Conservation (phyloP, 2,113 vertebrate species). For the Gadus chalcogrammus region DNA sequence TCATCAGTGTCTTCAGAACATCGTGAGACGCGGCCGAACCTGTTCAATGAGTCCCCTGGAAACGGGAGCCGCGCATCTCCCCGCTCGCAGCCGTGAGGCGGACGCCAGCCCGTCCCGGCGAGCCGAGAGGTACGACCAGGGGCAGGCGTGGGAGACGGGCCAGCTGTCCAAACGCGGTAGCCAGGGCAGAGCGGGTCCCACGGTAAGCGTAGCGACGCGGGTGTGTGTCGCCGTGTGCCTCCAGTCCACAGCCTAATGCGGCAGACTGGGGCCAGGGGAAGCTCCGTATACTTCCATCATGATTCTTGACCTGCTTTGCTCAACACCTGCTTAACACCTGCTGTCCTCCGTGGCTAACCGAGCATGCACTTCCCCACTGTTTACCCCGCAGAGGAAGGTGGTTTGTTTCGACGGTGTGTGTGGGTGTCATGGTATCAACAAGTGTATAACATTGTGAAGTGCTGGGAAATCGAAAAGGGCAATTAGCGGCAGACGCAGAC, state of each 20-base stretch:
- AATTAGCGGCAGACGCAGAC: not conserved
- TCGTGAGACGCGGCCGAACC: conserved; percentile 60
- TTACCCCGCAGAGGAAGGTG: not conserved
- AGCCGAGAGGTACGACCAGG: conserved; percentile 14
- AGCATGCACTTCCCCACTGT: too few species aligned
- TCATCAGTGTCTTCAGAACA: conserved; percentile 58
- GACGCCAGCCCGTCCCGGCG: not conserved
- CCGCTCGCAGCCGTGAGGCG: not conserved
- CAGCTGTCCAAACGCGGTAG: conserved; percentile 20
- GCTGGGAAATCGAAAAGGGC: too few species aligned
- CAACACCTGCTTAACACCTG: not conserved
- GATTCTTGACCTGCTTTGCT: not conserved
- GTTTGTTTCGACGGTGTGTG: not conserved
- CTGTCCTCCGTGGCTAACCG: not conserved
- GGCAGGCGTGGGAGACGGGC: conserved; percentile 31
- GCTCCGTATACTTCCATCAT: not conserved
- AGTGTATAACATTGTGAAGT: too few species aligned
- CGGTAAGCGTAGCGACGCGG: conserved; percentile 58
- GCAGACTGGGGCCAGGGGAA: conserved; percentile 1
- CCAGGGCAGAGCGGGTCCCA: conserved; percentile 34
- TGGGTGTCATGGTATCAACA: too few species aligned
- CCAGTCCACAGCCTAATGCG: conserved; percentile 27
- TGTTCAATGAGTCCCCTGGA: conserved; percentile 46
- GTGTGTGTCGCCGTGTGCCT: conserved; percentile 7
- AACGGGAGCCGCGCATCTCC: conserved; percentile 5